A percentile compares a stretch with the other conserved stretches of the same genome.
phyloP scores from a whole-genome alignment of 2,888 invertebrate species.

The Mystacides longicornis region DNA sequence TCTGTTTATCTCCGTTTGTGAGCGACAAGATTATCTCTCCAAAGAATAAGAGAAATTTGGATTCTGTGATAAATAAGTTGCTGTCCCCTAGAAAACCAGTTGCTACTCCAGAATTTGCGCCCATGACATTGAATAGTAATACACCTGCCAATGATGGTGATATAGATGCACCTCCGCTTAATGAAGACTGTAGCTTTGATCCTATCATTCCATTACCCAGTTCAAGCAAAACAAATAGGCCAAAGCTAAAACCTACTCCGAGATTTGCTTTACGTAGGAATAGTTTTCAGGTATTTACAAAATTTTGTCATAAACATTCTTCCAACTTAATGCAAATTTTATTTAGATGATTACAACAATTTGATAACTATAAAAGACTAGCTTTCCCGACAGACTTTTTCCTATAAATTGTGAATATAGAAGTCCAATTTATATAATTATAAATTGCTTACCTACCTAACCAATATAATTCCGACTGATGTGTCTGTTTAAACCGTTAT shows the following conservation, averaged over 20 bases:
- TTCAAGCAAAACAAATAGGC: constrained; percentile 54
- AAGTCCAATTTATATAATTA: no score
- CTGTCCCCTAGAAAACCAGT: constrained; percentile 9
- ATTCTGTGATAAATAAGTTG: constrained; percentile 12
- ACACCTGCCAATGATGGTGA: background rate
- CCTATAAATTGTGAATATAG: no score
- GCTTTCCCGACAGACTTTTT: no score
- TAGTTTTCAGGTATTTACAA: constrained; percentile 54
- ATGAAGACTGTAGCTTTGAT: constrained; percentile 33
- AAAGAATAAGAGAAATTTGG: background rate
- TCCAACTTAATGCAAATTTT: no score
- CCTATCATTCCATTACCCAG: constrained; percentile 49
- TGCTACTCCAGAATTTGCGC: background rate
- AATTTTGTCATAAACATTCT: no score
- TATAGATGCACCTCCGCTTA: background rate
- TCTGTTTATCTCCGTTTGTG: background rate
- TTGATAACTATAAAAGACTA: no score
- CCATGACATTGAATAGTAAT: background rate
- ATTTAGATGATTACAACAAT: no score
- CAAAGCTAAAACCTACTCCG: constrained; percentile 62
- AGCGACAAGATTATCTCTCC: background rate
- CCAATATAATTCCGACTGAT: no score
- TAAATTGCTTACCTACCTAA: no score
- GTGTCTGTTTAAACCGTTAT: no score
- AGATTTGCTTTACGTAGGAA: constrained; percentile 59